phyloP scores from a whole-genome alignment of 2,113 vertebrate genomes.

The Gasterosteus nipponicus region DNA sequence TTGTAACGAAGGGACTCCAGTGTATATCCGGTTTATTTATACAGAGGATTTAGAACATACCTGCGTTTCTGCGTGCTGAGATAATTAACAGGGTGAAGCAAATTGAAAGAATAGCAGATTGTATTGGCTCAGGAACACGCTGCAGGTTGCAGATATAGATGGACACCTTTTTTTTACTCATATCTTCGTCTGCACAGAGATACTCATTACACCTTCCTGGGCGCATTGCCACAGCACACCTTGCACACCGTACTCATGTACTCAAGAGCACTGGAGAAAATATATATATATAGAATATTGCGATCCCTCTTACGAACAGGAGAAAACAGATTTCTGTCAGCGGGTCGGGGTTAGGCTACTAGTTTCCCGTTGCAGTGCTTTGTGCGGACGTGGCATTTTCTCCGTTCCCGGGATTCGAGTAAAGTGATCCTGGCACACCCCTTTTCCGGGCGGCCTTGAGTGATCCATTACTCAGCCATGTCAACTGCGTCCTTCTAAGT shows the following conservation, averaged over 20 bases:
- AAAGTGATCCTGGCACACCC: slow-evolving; percentile 72
- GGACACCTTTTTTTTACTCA: slow-evolving; percentile 48
- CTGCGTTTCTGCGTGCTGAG: slow-evolving; percentile 16
- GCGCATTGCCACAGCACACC: slow-evolving; percentile 55
- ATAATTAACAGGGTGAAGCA: slow-evolving; percentile 27
- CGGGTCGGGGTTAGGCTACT: slow-evolving; percentile 40
- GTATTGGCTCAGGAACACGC: slow-evolving; percentile 26
- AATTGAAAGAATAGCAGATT: slow-evolving; percentile 30
- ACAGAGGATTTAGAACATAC: slow-evolving; percentile 22
- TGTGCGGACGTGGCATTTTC: slow-evolving; percentile 73
- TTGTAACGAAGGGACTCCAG: slow-evolving; percentile 7
- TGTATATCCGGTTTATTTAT: slow-evolving; percentile 29
- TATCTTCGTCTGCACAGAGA: slow-evolving; percentile 49
- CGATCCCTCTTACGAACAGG: slow-evolving; percentile 35
- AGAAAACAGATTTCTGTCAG: slow-evolving; percentile 53
- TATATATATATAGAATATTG: not conserved
- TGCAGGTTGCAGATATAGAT: slow-evolving; percentile 47
- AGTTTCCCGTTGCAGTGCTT: slow-evolving; percentile 71
- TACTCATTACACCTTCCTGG: slow-evolving; percentile 60
- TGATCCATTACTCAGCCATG: slow-evolving; percentile 64
- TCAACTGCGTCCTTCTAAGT: slow-evolving; percentile 65
- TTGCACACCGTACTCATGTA: slow-evolving; percentile 44
- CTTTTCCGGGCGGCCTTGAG: slow-evolving; percentile 64
- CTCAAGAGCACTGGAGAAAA: slow-evolving; percentile 27
- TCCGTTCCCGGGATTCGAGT: slow-evolving; percentile 68